Evolutionary conservation across 2,113 vertebrate genomes (phyloP).

Genomic region (Anguilla rostrata): DNA sequence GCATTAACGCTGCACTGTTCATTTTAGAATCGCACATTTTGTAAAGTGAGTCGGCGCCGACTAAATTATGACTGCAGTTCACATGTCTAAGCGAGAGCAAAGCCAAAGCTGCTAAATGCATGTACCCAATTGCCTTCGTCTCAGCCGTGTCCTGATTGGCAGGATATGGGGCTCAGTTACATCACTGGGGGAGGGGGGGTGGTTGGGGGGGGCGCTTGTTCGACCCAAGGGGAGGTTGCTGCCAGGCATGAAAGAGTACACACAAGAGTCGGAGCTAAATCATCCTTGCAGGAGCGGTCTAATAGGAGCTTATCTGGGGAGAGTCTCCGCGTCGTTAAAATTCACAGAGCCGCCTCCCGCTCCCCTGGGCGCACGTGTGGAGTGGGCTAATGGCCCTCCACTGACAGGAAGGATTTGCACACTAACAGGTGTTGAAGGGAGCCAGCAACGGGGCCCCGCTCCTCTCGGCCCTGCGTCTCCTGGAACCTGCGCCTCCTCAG

Average conservation of each 20-base stretch:
- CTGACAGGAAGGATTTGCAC: constrained; percentile 62
- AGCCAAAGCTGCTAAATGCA: not conserved
- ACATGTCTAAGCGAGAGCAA: not conserved
- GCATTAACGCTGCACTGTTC: not conserved
- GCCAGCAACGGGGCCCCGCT: constrained; percentile 47
- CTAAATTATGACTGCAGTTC: not conserved
- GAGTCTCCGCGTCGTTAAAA: not conserved
- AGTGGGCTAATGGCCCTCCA: constrained; percentile 55
- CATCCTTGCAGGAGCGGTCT: constrained; percentile 35
- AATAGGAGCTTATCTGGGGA: constrained; percentile 48
- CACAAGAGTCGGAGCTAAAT: constrained; percentile 41
- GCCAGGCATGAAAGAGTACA: not conserved
- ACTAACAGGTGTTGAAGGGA: constrained; percentile 52
- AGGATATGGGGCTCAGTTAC: not conserved
- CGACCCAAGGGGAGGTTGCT: constrained; percentile 13
- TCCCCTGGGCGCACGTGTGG: constrained; percentile 53
- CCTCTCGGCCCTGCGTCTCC: not conserved
- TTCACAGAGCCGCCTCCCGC: constrained; percentile 33
- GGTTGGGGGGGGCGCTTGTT: not conserved
- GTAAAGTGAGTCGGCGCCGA: not conserved
- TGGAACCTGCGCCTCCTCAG: not conserved
- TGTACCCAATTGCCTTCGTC: not conserved
- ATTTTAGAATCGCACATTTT: not conserved
- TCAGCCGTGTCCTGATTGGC: not conserved
- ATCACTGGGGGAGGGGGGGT: too few species aligned